Percentiles rank a stretch among this genome's conserved stretches.
Evolutionary conservation across 2,888 invertebrate genomes (phyloP).

Genomic region (Gymnocheta viridis): DNA sequence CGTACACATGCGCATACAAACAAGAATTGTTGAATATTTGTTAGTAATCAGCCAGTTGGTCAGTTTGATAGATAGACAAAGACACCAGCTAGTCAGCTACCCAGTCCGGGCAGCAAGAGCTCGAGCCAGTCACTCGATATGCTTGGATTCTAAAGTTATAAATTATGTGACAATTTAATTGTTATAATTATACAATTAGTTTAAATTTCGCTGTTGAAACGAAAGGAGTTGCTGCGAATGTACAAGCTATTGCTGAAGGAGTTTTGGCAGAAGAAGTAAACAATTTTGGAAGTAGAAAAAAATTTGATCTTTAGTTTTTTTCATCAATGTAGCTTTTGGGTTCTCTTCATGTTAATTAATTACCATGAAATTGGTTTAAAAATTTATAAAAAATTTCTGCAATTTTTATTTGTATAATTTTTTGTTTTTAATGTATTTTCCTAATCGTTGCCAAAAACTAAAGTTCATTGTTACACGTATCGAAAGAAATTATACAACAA

Average conservation of each 20-base stretch:
- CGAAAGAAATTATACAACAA: conserved; percentile 13
- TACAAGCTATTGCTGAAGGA: background rate
- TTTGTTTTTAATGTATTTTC: background rate
- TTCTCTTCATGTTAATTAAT: background rate
- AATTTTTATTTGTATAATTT: background rate
- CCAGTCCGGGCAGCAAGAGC: background rate
- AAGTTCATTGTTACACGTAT: conserved; percentile 36
- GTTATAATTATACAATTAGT: conserved; percentile 67
- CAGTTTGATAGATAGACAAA: background rate
- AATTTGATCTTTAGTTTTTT: background rate
- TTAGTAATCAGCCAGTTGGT: background rate
- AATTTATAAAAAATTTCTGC: background rate
- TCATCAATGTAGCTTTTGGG: too few relatives aligned
- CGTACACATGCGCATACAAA: background rate
- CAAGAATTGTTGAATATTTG: conserved; percentile 5
- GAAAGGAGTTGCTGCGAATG: conserved; percentile 30
- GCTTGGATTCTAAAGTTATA: conserved; percentile 58
- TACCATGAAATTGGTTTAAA: background rate
- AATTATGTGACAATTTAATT: conserved; percentile 67
- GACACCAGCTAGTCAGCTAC: background rate
- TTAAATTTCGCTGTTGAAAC: conserved; percentile 42
- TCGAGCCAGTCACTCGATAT: conserved; percentile 23
- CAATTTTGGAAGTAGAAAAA: background rate
- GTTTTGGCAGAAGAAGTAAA: background rate
- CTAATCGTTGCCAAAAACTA: conserved; percentile 14